phyloP scores from a whole-genome alignment of 2,797 vertebrate species.

The Holocentrus rufus region DNA sequence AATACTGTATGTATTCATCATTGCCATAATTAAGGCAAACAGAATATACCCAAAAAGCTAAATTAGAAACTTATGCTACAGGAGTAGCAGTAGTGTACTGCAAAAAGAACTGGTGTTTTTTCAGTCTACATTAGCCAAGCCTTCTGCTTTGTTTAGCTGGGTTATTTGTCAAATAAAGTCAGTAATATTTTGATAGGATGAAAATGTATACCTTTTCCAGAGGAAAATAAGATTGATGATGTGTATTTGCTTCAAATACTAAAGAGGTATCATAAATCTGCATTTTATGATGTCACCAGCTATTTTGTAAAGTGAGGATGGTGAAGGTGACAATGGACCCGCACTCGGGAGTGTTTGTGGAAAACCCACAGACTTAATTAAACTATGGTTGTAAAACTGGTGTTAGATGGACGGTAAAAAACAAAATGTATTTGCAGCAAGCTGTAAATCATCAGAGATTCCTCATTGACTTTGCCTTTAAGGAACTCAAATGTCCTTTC shows the following conservation, averaged over 20 bases:
- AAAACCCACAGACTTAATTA: constrained; percentile 56
- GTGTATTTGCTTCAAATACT: constrained; percentile 31
- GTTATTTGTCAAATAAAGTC: constrained; percentile 30
- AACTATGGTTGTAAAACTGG: constrained; percentile 58
- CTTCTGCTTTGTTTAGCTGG: constrained; percentile 11
- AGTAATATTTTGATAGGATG: constrained; percentile 15
- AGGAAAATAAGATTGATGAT: constrained; percentile 27
- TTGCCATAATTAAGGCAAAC: not conserved
- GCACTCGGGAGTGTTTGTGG: constrained; percentile 18
- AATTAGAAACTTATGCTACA: not conserved
- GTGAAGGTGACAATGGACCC: constrained; percentile 16
- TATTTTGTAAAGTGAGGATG: constrained; percentile 22
- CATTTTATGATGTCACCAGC: constrained; percentile 45
- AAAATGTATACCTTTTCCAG: constrained; percentile 29
- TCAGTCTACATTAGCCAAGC: not conserved
- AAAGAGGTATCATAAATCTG: constrained; percentile 45
- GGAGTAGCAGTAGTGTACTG: not conserved
- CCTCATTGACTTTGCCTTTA: constrained; percentile 60
- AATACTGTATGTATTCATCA: not conserved
- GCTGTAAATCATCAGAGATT: constrained; percentile 66
- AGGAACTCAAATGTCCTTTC: constrained; percentile 56
- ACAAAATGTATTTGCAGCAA: constrained; percentile 54
- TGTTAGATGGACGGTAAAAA: constrained; percentile 58
- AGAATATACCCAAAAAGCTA: not conserved
- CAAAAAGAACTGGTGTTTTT: not conserved